These are phyloP conservation scores for Halcyon smyrnensis DNA, from an alignment of 2,797 vertebrate species.

Conservation along the genomic window DNA sequence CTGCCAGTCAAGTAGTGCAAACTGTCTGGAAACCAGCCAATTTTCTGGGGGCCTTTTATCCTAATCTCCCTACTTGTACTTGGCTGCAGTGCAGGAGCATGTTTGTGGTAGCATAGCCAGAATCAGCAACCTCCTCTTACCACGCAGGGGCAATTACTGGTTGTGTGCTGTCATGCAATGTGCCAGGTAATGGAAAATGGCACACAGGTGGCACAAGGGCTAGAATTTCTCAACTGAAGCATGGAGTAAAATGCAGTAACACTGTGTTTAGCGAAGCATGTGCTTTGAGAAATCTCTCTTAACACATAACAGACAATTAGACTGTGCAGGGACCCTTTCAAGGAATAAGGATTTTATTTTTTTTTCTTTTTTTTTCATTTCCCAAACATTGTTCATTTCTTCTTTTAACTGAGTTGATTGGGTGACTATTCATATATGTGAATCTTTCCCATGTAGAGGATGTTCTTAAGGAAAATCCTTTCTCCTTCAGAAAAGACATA, in stretches of 20 bases:
- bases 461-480: background rate
- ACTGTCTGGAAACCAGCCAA: background rate
- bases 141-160: background rate
- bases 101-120: background rate
- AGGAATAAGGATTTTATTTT: background rate
- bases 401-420: background rate
- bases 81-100: background rate
- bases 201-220: background rate
- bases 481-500: background rate
- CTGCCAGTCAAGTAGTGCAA: background rate
- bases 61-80: background rate
- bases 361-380: background rate
- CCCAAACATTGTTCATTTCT: background rate
- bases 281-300: background rate
- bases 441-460: background rate
- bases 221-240: background rate
- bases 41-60: background rate
- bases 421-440: background rate
- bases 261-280: rapidly evolving
- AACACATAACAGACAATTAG: background rate
- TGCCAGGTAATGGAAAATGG: background rate
- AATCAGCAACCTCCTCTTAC: background rate
- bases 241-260: background rate
- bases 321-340: background rate
- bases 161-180: background rate